Evolutionary conservation across 2,113 vertebrate species (phyloP).

Genomic region (Phasianus colchicus): DNA sequence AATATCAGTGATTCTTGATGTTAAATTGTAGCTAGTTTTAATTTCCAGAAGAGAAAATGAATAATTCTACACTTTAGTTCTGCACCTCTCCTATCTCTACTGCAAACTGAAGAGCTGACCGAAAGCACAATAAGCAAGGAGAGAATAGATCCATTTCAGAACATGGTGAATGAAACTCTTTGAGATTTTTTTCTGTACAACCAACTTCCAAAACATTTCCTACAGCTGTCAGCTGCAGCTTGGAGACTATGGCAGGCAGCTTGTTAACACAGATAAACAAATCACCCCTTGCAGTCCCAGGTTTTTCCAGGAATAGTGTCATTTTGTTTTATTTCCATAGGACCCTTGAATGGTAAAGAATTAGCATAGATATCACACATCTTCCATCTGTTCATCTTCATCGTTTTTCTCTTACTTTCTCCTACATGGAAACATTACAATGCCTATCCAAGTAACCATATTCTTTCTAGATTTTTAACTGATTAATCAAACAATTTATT

Average conservation of each 20-base stretch:
- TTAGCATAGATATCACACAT: neutral
- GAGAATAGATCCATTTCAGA: neutral
- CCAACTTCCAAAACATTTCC: neutral
- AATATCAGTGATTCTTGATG: neutral
- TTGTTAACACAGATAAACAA: neutral
- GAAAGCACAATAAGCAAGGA: neutral
- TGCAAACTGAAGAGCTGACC: rapidly evolving
- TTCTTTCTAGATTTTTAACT: neutral
- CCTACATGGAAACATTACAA: neutral
- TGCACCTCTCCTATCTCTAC: neutral
- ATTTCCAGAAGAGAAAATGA: neutral
- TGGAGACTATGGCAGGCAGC: neutral
- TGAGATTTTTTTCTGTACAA: rapidly evolving
- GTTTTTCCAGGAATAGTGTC: neutral
- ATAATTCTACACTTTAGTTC: neutral
- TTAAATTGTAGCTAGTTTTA: neutral
- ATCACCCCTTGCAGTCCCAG: neutral
- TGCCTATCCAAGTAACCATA: neutral
- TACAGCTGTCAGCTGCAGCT: neutral
- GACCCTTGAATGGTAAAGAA: neutral
- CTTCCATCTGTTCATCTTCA: neutral
- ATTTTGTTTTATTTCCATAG: neutral
- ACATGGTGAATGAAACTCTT: neutral
- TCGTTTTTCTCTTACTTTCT: neutral
- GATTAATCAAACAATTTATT: neutral